Base-by-base conservation (phyloP, 2,797 vertebrate genomes). In the Hypotaenidia philippensis region DNA sequence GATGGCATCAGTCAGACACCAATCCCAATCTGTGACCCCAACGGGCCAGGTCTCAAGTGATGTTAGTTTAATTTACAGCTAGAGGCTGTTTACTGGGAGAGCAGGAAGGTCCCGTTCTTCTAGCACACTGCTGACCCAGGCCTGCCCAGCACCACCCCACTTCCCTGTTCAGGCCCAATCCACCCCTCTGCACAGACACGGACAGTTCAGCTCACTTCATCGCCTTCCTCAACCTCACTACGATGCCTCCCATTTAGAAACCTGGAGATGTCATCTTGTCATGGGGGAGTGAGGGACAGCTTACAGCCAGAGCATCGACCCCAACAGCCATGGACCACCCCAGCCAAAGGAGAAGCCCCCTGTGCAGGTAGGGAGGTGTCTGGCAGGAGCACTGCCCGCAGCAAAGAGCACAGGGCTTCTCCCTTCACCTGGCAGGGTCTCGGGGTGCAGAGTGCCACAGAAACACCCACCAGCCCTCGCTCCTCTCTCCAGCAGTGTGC, bases 401-500 rank as follows among this genome's bases (percentile, higher is more conserved):
- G 52, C 69, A 40, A 9, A 50, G 64, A n/a, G 69, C 11, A 3
- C n/a, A 50, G 27, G 11, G 57, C 29, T 26, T 41, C 53, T 49
- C 44, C 50, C 56, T 40, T 57, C 1, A 0, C 40, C 75, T 34
- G 2, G 49, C 55, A 68, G 45, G 55, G 57, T 64, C 56, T 56
- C 0, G 0, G 55, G 45, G 86, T 75, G 45, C 66, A 0, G 0
- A 59, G 64, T 12, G 4, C 66, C 66, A 66, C 18, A 5, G 31
- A 34, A 9, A 16, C n/a, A 36, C 22, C 31, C 13, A 1, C 13
- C 1, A 16, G 57, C 40, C 3, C 40, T 11, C 2, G 1, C 38
- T 50, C 36, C 66, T 72, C 70, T 44, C 63, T 47, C 36, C 66
- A 76, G 47, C 50, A 76, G n/a, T 0, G 0, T 0, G 2, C 20